Evolutionary conservation across 2,113 vertebrate species (phyloP).

Genomic region (Tetrax tetrax): DNA sequence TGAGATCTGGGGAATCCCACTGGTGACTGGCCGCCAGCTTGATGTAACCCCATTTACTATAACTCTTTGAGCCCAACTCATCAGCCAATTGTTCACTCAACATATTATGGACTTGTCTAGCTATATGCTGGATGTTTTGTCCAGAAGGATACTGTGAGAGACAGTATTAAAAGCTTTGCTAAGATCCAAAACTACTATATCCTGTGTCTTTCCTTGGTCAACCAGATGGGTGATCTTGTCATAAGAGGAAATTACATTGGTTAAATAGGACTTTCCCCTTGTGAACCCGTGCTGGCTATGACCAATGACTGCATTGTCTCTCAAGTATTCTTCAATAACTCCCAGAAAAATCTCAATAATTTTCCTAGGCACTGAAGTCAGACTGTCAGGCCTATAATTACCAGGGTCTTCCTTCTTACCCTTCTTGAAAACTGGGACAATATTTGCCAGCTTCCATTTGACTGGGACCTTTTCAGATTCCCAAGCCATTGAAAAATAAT

Average conservation of each 20-base stretch:
- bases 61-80: fast-evolving
- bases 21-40: background rate
- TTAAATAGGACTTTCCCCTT: background rate
- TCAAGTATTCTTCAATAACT: background rate
- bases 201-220: background rate
- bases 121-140: background rate
- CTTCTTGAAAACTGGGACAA: background rate
- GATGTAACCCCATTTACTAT: background rate
- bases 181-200: background rate
- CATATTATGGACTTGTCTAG: fast-evolving
- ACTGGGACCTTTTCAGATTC: background rate
- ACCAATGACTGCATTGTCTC: background rate
- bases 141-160: background rate
- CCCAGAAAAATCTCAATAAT: background rate
- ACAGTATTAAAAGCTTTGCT: background rate
- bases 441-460: background rate
- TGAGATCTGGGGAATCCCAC: background rate
- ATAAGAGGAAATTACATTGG: background rate
- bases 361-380: background rate
- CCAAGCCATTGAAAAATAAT: background rate
- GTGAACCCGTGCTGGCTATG: fast-evolving
- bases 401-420: background rate
- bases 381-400: background rate
- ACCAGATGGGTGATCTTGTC: background rate
- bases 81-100: background rate